Conservation (phyloP, 37 sponge, comb jelly and placozoan species). For the Halichondria panicea region DNA sequence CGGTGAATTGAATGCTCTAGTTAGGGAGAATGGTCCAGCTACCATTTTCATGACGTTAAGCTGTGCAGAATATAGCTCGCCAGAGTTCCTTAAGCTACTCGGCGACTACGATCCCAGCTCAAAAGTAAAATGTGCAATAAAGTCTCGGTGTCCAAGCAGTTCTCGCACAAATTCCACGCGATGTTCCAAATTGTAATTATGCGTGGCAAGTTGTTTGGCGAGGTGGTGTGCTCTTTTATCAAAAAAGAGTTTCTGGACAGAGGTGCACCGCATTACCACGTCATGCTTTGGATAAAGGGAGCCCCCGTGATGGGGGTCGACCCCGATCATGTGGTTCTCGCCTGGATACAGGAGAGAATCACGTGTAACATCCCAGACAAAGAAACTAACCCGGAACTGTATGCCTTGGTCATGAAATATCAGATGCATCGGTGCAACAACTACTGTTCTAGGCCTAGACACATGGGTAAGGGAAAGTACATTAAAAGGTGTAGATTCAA, state of each 20-base stretch:
- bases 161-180: slow-evolving; percentile 34
- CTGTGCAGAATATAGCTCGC: no score
- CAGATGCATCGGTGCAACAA: no score
- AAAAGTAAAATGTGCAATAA: no score
- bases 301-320: slow-evolving; percentile 57
- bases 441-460: slow-evolving; percentile 34
- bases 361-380: slow-evolving; percentile 58
- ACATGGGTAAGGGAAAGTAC: slow-evolving; percentile 2
- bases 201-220: no score
- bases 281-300: slow-evolving; percentile 32
- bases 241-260: slow-evolving; percentile 30
- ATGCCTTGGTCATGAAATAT: slow-evolving; percentile 43
- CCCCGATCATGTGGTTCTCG: neutral
- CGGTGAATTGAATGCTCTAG: no score
- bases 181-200: no score
- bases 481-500: slow-evolving; percentile 49
- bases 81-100: no score
- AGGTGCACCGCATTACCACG: slow-evolving; percentile 62
- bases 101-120: no score
- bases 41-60: no score
- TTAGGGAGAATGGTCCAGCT: no score
- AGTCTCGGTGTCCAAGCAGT: slow-evolving; percentile 61
- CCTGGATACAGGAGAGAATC: slow-evolving; percentile 53
- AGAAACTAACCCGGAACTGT: slow-evolving; percentile 44
- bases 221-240: no score